Evolutionary conservation across 1,140 invertebrate species (phyloP).

Genomic region (Drosophila sp.): DNA sequence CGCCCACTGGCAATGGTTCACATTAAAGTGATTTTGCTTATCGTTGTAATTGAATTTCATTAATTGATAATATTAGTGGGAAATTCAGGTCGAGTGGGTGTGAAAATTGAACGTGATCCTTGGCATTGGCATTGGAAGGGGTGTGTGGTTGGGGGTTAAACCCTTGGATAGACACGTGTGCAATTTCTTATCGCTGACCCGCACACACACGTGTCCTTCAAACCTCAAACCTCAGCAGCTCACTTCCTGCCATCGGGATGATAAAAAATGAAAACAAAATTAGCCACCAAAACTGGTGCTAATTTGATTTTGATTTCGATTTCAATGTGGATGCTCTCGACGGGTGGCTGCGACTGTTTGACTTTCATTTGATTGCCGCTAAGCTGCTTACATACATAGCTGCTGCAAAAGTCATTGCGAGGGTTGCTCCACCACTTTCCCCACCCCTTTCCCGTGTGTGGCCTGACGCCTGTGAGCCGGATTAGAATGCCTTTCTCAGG

Average conservation of each 20-base stretch:
- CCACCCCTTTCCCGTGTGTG: constrained; percentile 15
- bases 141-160: neutral
- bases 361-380: constrained; percentile 62
- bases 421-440: constrained; percentile 16
- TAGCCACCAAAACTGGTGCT: constrained; percentile 73
- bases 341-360: constrained; percentile 26
- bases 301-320: constrained; percentile 67
- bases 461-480: constrained; percentile 53
- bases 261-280: constrained; percentile 49
- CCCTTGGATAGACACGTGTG: constrained; percentile 46
- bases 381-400: constrained; percentile 53
- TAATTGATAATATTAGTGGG: constrained; percentile 46
- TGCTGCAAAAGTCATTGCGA: constrained; percentile 24
- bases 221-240: neutral
- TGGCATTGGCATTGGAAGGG: neutral
- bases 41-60: constrained; percentile 64
- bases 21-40: neutral
- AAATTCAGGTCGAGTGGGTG: constrained; percentile 52
- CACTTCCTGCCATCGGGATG: constrained; percentile 40
- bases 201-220: constrained; percentile 50
- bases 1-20: neutral
- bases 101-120: constrained; percentile 38
- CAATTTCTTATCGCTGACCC: constrained; percentile 49
- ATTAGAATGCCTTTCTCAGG: constrained; percentile 65
- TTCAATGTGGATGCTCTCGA: constrained; percentile 28